phyloP scores from a whole-genome alignment of 2,113 vertebrate genomes.

The Elaphurus davidianus region DNA sequence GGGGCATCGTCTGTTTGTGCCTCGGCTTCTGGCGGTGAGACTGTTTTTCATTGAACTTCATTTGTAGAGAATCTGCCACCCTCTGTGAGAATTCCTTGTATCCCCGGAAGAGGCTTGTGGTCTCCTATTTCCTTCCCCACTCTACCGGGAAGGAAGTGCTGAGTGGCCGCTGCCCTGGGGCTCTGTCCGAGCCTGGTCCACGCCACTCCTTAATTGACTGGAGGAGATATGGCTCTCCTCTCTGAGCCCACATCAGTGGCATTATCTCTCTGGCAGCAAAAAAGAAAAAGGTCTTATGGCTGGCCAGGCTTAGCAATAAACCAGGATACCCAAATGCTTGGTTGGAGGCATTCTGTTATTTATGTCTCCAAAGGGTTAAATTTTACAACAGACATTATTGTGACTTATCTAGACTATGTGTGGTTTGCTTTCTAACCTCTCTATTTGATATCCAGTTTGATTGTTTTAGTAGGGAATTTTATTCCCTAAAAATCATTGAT shows the following conservation, averaged over 20 bases:
- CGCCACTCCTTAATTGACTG: slow-evolving; percentile 76
- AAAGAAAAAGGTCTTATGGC: neutral
- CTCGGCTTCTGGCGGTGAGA: slow-evolving; percentile 98
- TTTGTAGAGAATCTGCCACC: slow-evolving; percentile 54
- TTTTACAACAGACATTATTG: slow-evolving; percentile 23
- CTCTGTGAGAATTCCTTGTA: slow-evolving; percentile 35
- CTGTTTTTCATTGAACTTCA: slow-evolving; percentile 73
- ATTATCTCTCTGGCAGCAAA: slow-evolving; percentile 13
- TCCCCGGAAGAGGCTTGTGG: slow-evolving; percentile 25
- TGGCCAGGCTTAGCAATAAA: slow-evolving; percentile 1
- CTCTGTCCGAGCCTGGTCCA: slow-evolving; percentile 13
- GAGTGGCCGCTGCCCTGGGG: neutral
- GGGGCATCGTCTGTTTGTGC: slow-evolving; percentile 99
- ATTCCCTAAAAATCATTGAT: neutral
- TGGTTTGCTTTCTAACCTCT: slow-evolving; percentile 24
- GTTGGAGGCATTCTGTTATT: slow-evolving; percentile 47
- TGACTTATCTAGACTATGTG: neutral
- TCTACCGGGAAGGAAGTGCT: slow-evolving; percentile 16
- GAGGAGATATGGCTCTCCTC: slow-evolving; percentile 37
- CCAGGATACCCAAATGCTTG: slow-evolving; percentile 48
- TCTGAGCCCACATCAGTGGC: slow-evolving; percentile 60
- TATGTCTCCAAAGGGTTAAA: slow-evolving; percentile 43
- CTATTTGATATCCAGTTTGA: slow-evolving; percentile 31
- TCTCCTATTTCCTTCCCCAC: slow-evolving; percentile 5
- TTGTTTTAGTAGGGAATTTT: neutral